These are phyloP conservation scores for Falco columbarius DNA, from an alignment of 2,797 vertebrate species.

Conservation along the genomic window DNA sequence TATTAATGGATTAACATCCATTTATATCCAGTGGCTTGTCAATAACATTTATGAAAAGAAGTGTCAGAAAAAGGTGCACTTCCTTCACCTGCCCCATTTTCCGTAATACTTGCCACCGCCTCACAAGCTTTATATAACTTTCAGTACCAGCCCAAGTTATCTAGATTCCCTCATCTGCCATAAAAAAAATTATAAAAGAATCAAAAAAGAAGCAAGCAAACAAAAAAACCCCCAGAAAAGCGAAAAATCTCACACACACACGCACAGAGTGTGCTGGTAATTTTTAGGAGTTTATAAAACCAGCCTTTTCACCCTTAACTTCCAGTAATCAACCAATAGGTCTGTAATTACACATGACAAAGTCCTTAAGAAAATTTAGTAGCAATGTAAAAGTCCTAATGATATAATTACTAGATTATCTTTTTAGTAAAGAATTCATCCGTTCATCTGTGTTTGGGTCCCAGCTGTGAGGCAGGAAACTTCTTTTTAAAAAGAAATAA, in stretches of 20 bases:
- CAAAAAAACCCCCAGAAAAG: not conserved
- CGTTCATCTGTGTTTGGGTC: not conserved
- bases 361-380: not conserved
- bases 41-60: not conserved
- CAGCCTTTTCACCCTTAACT: not conserved
- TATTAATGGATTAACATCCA: not conserved
- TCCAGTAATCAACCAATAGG: not conserved
- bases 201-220: not conserved
- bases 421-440: conserved; percentile 35
- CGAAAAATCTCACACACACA: not conserved
- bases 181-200: too few species aligned
- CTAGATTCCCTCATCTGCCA: not conserved
- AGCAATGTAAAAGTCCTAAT: not conserved
- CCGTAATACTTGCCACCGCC: not conserved
- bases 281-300: not conserved
- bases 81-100: not conserved
- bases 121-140: not conserved
- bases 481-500: not conserved
- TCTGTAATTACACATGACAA: not conserved
- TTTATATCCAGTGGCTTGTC: not conserved
- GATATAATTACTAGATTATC: conserved; percentile 22
- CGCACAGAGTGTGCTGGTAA: not conserved
- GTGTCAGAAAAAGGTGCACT: not conserved
- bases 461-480: not conserved
- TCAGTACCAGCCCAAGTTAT: not conserved